Base-by-base conservation (phyloP, 2,888 invertebrate genomes). In the Spodoptera littoralis region DNA sequence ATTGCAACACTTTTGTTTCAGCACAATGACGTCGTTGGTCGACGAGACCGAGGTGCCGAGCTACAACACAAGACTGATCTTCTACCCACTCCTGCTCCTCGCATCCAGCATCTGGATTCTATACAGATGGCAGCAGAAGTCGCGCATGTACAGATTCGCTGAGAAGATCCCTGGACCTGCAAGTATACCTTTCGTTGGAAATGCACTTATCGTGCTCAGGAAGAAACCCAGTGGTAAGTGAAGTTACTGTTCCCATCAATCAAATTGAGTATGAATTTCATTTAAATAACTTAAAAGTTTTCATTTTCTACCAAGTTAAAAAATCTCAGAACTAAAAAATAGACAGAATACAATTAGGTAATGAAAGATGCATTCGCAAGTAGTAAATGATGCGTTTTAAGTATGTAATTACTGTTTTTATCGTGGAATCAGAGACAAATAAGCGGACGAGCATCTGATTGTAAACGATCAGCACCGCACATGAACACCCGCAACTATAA, bases 121-220 rank as follows among this genome's bases (percentile, higher is more conserved):
- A 1, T 86, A 94, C 78, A 89, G 92, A 88, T 95, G 94, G 94
- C 94, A 95, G 67, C 91, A 92, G 61, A 93, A 92, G 61, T 90
- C 93, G 0, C 90, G 91, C 30, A 80, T 97, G 79, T 88, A 95
- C 64, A 95, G 96, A 77, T 83, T 97, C 63, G 96, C 96, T 0
- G 95, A 96, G 51, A 96, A 95, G 79, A 87, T 97, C 24, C 97
- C 97, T 0, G 97, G 97, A 56, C 97, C 97, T 0, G 77, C 89
- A 1, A 92, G 95, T 1, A 70, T 96, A 13, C 97, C 97, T 0
- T 45, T 98, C 1, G 79, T 98, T 57, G 98, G 97, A 73, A 97
- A 96, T 81, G 96, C 97, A 0, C 92, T 96, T 12, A 86, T 96
- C 61, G 95, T 96, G 0, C 70, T 96, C 0, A 96, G 96, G 56